A percentile compares a stretch with the other conserved stretches of the same genome.
These are phyloP conservation scores for Leptopilina clavipes DNA, from an alignment of 1,140 invertebrate genomes.

Conservation along the genomic window DNA sequence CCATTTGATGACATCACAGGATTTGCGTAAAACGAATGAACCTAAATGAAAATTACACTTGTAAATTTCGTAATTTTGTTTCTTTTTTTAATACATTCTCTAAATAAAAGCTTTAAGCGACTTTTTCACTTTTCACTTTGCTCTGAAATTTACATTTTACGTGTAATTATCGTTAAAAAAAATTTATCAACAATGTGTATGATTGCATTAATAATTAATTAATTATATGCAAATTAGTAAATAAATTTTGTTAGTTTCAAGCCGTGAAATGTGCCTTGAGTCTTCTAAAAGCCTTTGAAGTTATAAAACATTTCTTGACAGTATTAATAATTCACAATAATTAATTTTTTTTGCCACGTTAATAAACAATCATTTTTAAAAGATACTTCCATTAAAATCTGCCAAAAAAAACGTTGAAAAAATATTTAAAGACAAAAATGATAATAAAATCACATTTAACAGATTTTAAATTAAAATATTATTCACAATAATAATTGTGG, in stretches of 20 bases:
- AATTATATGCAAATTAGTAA: neutral
- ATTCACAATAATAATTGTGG: too few species aligned
- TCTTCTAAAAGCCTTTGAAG: conserved; percentile 20
- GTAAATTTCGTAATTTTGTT: neutral
- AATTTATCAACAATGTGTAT: too few species aligned
- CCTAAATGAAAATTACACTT: conserved; percentile 59
- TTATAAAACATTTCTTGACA: neutral
- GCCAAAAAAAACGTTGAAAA: too few species aligned
- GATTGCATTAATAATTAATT: too few species aligned
- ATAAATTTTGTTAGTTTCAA: neutral
- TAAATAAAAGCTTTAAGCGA: conserved; percentile 14
- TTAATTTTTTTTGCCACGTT: neutral
- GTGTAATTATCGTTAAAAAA: too few species aligned
- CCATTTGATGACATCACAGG: conserved; percentile 75
- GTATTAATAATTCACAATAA: neutral
- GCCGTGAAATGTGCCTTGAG: conserved; percentile 33
- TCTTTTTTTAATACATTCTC: neutral
- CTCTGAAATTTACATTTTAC: neutral
- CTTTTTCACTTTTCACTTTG: conserved; percentile 25
- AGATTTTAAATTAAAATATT: too few species aligned
- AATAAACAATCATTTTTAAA: too few species aligned
- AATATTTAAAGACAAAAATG: too few species aligned
- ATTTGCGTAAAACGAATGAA: conserved; percentile 87
- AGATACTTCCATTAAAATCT: too few species aligned
- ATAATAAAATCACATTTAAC: neutral